Evolutionary conservation across 2,888 invertebrate species (phyloP), one percentile per base, ranked within the genome.

Genomic region (Epiblema foenella): DNA sequence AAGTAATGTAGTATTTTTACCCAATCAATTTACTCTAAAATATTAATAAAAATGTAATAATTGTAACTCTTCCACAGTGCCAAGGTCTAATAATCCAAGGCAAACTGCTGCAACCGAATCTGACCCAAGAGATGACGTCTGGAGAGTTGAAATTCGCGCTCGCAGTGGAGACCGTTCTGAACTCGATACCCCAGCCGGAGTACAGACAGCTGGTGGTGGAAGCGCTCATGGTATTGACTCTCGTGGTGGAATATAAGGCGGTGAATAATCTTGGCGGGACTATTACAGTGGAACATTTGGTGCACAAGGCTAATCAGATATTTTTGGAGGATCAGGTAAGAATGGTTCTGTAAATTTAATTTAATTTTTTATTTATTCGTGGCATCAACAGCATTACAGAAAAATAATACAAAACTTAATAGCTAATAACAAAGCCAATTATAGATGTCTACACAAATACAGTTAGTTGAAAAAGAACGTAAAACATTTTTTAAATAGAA

Each of bases 51-150:
- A 24, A 24, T 24, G 24, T 24, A 24, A 24, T 24, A 24, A 24
- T 24, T 24, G 4, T 24, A 46, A 46, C 2, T 29, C 17, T 9
- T 46, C 10, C n/a, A 15, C 80, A 93, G 97, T 99, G 99, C 83
- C 97, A 98, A 94, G 99, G 99, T 2, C 92, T 99, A 67, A 96
- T 97, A 10, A 98, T 99, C 75, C 98, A 98, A 87, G 98, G 98
- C 0, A 96, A 98, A 85, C 94, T 98, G 33, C 91, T 99, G 24
- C 97, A 97, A 68, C 98, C 98, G 83, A 97, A 97, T 88, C 93
- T 99, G 65, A 99, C 99, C 0, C 98, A 98, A 93, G 99, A 99
- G 95, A 99, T 99, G 99, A 99, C 99, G 0, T 96, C 99, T 0
- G 99, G 99, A 54, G 99, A 99, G 91, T 91, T 99, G 79, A 99